These are phyloP conservation scores for Ceratoteleas bidentatus DNA, from an alignment of 1,140 invertebrate species.

Conservation along the genomic window DNA sequence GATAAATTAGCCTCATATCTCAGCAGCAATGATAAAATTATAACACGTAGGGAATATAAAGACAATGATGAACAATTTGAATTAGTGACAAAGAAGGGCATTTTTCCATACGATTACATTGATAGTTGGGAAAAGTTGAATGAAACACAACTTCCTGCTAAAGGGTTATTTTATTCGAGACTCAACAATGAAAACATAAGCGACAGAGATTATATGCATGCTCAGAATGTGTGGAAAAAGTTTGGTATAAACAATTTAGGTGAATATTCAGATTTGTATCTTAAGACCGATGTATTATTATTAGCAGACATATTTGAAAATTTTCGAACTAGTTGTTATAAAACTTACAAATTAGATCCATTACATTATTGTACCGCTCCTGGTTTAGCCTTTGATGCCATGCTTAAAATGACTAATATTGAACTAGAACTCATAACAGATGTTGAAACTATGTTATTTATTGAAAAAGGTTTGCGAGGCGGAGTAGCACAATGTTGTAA, in stretches of 20 bases:
- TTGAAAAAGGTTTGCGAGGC: slow-evolving; percentile 73
- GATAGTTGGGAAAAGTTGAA: not conserved
- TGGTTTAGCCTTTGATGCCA: slow-evolving; percentile 75
- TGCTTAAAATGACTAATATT: slow-evolving; percentile 74
- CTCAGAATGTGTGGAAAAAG: not conserved
- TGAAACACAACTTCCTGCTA: not conserved
- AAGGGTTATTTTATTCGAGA: not conserved
- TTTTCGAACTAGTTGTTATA: slow-evolving; percentile 59
- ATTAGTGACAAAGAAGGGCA: not conserved
- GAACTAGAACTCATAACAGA: slow-evolving; percentile 78
- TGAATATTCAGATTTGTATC: too few relatives aligned
- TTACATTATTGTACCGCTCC: slow-evolving; percentile 28
- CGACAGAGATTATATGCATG: not conserved
- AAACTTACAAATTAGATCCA: slow-evolving; percentile 71
- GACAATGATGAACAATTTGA: not conserved
- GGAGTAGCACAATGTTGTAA: slow-evolving; percentile 66
- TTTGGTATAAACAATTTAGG: too few relatives aligned
- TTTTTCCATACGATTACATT: not conserved
- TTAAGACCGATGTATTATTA: too few relatives aligned
- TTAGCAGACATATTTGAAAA: too few relatives aligned
- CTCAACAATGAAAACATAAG: not conserved
- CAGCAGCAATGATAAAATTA: not conserved
- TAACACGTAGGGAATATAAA: not conserved
- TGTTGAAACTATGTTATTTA: slow-evolving; percentile 67
- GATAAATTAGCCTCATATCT: not conserved